These are phyloP conservation scores for Andrena cerasifolii DNA, from an alignment of 1,140 invertebrate species.

Conservation along the genomic window DNA sequence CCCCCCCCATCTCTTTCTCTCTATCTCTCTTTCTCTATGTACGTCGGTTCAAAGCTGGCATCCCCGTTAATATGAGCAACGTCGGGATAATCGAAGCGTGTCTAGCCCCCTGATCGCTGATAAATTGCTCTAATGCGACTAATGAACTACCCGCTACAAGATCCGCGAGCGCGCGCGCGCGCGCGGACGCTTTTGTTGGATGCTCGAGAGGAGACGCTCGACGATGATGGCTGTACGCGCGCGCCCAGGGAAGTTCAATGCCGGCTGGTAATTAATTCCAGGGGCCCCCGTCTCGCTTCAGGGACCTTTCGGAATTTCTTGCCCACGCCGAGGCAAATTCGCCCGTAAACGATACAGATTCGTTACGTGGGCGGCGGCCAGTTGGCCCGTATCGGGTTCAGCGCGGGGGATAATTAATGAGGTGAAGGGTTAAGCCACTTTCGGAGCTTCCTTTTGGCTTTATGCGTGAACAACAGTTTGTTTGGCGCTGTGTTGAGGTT, in stretches of 20 bases:
- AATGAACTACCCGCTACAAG: constrained; percentile 48
- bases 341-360: constrained; percentile 32
- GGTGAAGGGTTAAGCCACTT: background rate
- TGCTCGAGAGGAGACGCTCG: background rate
- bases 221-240: background rate
- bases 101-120: constrained; percentile 48
- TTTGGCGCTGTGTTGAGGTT: too few relatives aligned
- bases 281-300: constrained; percentile 43
- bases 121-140: constrained; percentile 56
- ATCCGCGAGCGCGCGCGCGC: background rate
- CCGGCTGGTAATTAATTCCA: constrained; percentile 46
- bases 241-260: constrained; percentile 30
- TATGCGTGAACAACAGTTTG: too few relatives aligned
- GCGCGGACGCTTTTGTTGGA: constrained; percentile 9
- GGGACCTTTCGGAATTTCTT: constrained; percentile 43
- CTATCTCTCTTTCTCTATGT: constrained; percentile 14
- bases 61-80: constrained; percentile 34
- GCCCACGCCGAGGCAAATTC: constrained; percentile 34
- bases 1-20: background rate
- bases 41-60: constrained; percentile 2
- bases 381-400: background rate
- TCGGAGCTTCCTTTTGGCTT: background rate
- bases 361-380: constrained; percentile 25
- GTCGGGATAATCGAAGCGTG: constrained; percentile 63
- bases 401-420: background rate